phyloP scores from a whole-genome alignment of 2,797 vertebrate species.

The Gallinago stenura region DNA sequence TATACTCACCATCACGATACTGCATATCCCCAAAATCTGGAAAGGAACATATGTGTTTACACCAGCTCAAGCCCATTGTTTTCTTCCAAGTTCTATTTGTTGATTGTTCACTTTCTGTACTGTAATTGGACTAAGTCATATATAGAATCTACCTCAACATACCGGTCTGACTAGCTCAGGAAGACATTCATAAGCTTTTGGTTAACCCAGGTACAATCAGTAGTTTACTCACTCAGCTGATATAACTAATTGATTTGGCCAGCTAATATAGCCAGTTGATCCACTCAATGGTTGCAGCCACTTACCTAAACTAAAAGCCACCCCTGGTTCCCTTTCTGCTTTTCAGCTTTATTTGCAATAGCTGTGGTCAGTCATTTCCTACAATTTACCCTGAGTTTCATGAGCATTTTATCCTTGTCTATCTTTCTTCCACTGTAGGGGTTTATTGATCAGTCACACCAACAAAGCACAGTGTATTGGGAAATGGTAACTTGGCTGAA shows the following conservation, averaged over 20 bases:
- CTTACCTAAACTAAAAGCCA: neutral
- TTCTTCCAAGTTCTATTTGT: neutral
- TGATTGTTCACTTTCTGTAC: neutral
- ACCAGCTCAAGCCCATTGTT: neutral
- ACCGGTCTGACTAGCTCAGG: neutral
- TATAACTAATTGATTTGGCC: neutral
- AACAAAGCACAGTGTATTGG: neutral
- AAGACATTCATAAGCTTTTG: neutral
- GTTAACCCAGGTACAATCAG: neutral
- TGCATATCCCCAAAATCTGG: neutral
- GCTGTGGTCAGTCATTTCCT: neutral
- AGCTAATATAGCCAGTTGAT: neutral
- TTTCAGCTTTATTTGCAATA: neutral
- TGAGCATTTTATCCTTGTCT: neutral
- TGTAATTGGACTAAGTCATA: neutral
- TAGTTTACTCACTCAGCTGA: neutral
- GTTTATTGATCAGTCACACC: neutral
- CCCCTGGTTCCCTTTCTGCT: accelerated
- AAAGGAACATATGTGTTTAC: neutral
- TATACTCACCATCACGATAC: neutral
- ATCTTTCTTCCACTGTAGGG: neutral
- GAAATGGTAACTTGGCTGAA: neutral
- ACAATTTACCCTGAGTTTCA: neutral
- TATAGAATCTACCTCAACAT: accelerated
- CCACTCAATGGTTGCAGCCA: neutral